Evolutionary conservation across 1,140 invertebrate species (phyloP), one percentile per base, ranked within the genome.

Genomic region (Apis florea): DNA sequence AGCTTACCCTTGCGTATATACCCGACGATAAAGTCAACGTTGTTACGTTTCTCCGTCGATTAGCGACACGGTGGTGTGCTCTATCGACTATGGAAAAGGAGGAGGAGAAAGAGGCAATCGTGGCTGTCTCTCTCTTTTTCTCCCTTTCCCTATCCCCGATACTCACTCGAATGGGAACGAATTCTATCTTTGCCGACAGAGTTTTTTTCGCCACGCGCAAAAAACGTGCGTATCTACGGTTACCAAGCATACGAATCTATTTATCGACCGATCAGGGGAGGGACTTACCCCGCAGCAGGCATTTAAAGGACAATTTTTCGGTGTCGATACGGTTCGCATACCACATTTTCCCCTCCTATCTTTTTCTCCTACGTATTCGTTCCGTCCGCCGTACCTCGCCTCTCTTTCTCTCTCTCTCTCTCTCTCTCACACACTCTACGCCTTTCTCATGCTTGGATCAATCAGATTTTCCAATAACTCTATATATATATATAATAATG

Each of bases 241-340:
- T 8, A 19, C 31, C 77, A 64, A 79, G 21, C 31, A 5, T 51
- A 73, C 78, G 59, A 15, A 73, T 54, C 78, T 64, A 73, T 73
- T 64, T 79, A 79, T 79, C 69, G 69, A 9, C 10, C 15, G 59
- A 72, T 53, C 26, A n/a, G n/a, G n/a, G n/a, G n/a, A n/a, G n/a
- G n/a, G n/a, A n/a, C n/a, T n/a, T n/a, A n/a, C n/a, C n/a, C n/a
- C n/a, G n/a, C n/a, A n/a, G n/a, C n/a, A 13, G 15, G 21, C 24
- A 19, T 47, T 58, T 49, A 13, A 59, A 67, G 67, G 66, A 73
- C 61, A 47, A 72, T 73, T 21, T 72, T 54, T 53, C 51, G 59
- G 9, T 73, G 17, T 31, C 24, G 51, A 75, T 56, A 49, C 17
- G 21, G 31, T 31, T 69, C 21, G 11, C 6, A 49, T 31, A 73